Evolutionary conservation across 1,140 invertebrate species (phyloP).

Genomic region (Drosophila setifemur): DNA sequence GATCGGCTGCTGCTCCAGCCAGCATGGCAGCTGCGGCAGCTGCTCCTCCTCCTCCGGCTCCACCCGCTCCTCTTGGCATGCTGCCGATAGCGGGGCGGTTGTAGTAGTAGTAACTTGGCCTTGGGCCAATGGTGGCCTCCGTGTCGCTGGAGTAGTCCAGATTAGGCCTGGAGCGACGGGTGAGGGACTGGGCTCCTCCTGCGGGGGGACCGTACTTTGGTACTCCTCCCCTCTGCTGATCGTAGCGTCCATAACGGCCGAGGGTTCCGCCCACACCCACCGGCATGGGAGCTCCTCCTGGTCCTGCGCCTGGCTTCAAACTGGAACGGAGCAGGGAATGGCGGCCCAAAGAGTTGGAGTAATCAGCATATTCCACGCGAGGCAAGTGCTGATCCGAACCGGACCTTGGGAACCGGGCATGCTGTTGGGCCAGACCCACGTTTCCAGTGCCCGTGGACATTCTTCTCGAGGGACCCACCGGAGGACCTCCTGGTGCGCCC

Average conservation of each 20-base stretch:
- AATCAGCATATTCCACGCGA: constrained; percentile 90
- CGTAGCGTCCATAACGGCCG: constrained; percentile 81
- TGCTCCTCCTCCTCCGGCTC: constrained; percentile 59
- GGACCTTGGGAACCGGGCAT: constrained; percentile 87
- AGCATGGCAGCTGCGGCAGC: constrained; percentile 75
- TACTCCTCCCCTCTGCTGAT: constrained; percentile 62
- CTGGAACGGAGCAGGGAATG: constrained; percentile 90
- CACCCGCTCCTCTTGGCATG: constrained; percentile 83
- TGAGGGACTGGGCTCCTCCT: constrained; percentile 83
- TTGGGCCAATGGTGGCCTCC: constrained; percentile 91
- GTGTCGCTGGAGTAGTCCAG: constrained; percentile 97
- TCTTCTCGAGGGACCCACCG: constrained; percentile 83
- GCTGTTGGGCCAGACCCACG: constrained; percentile 75
- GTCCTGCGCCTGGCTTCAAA: constrained; percentile 87
- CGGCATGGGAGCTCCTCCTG: constrained; percentile 51
- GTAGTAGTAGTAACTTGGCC: constrained; percentile 91
- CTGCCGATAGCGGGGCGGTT: constrained; percentile 83
- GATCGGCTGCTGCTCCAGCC: constrained; percentile 61
- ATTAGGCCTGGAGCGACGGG: constrained; percentile 88
- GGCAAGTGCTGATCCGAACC: constrained; percentile 93
- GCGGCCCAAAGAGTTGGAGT: constrained; percentile 86
- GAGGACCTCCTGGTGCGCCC: constrained; percentile 75
- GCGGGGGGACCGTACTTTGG: constrained; percentile 72
- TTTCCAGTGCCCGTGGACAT: constrained; percentile 84
- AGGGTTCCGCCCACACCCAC: constrained; percentile 77